Percentiles rank a stretch among this genome's conserved stretches.
phyloP scores from a whole-genome alignment of 1,140 invertebrate species.

The Apis dorsata region DNA sequence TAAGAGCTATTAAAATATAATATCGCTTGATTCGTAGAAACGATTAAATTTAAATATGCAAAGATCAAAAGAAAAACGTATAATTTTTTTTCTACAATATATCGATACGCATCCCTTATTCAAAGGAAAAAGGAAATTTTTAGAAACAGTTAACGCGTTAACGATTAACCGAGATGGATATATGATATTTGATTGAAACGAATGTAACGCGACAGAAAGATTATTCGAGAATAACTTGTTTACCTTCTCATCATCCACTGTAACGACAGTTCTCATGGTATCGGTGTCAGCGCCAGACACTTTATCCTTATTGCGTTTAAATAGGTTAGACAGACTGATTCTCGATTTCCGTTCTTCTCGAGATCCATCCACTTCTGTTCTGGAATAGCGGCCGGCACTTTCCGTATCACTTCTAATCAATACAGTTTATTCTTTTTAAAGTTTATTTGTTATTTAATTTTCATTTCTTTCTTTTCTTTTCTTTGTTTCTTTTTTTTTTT shows the following conservation, averaged over 20 bases:
- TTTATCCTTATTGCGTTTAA: conserved; percentile 79
- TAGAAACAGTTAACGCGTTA: too few relatives aligned
- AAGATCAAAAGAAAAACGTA: too few relatives aligned
- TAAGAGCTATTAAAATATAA: too few relatives aligned
- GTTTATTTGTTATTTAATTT: neutral
- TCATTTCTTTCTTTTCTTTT: neutral
- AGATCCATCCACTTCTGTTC: conserved; percentile 75
- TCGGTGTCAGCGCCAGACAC: conserved; percentile 77
- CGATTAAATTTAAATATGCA: too few relatives aligned
- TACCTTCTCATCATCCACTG: conserved; percentile 78
- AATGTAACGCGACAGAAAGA: neutral
- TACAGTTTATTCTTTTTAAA: conserved; percentile 27
- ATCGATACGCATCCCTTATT: too few relatives aligned
- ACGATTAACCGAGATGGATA: too few relatives aligned
- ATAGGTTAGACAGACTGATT: conserved; percentile 72
- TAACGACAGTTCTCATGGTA: conserved; percentile 77
- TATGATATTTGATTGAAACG: too few relatives aligned
- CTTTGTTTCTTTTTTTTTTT: neutral
- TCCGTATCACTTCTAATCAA: conserved; percentile 78
- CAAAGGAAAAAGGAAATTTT: too few relatives aligned
- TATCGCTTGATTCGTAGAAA: too few relatives aligned
- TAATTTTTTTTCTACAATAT: too few relatives aligned
- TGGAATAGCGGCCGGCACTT: conserved; percentile 78
- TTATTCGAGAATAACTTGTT: neutral
- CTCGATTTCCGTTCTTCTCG: conserved; percentile 68